Evolutionary conservation across 1,140 invertebrate species (phyloP).

Genomic region (Cyrtorhinus lividipennis): DNA sequence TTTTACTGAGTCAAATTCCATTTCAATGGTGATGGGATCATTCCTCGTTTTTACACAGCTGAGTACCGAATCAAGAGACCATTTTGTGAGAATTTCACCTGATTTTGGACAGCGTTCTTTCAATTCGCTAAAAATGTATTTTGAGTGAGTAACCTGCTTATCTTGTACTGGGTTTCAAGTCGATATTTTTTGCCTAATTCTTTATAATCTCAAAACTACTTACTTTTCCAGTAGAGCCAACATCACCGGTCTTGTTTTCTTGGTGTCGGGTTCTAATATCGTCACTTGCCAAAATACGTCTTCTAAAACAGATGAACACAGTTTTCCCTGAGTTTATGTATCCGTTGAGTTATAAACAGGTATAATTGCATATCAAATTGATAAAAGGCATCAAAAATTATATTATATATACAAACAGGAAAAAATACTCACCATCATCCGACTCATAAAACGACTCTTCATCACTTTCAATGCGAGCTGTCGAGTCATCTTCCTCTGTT

Average conservation of each 20-base stretch:
- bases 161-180: not conserved
- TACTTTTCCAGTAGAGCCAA: slow-evolving; percentile 14
- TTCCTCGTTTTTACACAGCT: slow-evolving; percentile 36
- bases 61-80: slow-evolving; percentile 39
- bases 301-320: no score
- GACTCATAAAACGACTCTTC: slow-evolving; percentile 6
- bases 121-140: slow-evolving; percentile 24
- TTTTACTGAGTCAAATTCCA: slow-evolving; percentile 44
- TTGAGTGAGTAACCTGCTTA: not conserved
- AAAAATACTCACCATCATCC: slow-evolving; percentile 3
- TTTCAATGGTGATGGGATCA: slow-evolving; percentile 36
- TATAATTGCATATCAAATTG: no score
- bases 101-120: slow-evolving; percentile 34
- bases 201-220: no score
- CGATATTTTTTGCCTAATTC: no score
- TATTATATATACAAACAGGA: slow-evolving; percentile 20
- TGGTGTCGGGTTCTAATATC: not conserved
- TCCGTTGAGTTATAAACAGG: no score
- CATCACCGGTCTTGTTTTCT: not conserved
- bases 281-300: slow-evolving; percentile 14
- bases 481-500: not conserved
- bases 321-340: no score
- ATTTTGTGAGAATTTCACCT: slow-evolving; percentile 37
- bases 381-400: no score
- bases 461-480: slow-evolving; percentile 15